Conservation (phyloP, 2,113 vertebrate species). For the Strigops habroptila region DNA sequence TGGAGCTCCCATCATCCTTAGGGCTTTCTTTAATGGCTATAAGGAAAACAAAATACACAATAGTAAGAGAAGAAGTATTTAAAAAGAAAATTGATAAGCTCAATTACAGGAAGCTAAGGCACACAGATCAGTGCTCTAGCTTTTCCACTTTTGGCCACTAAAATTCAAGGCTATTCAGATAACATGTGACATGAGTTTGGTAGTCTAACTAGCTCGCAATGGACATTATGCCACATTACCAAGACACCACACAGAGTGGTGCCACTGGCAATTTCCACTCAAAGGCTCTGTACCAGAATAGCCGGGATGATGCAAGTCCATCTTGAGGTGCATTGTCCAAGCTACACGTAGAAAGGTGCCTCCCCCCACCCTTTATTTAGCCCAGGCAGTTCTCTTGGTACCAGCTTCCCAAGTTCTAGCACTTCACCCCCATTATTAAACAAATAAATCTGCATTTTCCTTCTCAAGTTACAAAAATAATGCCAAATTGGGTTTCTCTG, state of each 20-base stretch:
- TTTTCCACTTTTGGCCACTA: conserved; percentile 77
- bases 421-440: not conserved
- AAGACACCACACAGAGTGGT: not conserved
- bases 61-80: conserved; percentile 79
- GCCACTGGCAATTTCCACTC: conserved; percentile 44
- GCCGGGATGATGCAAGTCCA: conserved; percentile 75
- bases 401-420: not conserved
- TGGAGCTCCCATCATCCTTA: conserved; percentile 88
- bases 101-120: conserved; percentile 78
- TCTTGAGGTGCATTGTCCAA: conserved; percentile 69
- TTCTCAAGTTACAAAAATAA: not conserved
- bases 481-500: not conserved
- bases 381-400: not conserved
- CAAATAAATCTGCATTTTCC: not conserved
- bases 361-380: conserved; percentile 8
- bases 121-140: conserved; percentile 70
- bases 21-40: conserved; percentile 88
- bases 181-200: conserved; percentile 53
- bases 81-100: conserved; percentile 75
- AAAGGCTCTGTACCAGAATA: conserved; percentile 59
- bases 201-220: conserved; percentile 37
- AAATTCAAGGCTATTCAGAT: conserved; percentile 52
- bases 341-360: not conserved
- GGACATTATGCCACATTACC: conserved; percentile 17
- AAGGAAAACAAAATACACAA: conserved; percentile 83